These are phyloP conservation scores for Hymenochirus boettgeri DNA, from an alignment of 2,113 vertebrate species.

Conservation along the genomic window DNA sequence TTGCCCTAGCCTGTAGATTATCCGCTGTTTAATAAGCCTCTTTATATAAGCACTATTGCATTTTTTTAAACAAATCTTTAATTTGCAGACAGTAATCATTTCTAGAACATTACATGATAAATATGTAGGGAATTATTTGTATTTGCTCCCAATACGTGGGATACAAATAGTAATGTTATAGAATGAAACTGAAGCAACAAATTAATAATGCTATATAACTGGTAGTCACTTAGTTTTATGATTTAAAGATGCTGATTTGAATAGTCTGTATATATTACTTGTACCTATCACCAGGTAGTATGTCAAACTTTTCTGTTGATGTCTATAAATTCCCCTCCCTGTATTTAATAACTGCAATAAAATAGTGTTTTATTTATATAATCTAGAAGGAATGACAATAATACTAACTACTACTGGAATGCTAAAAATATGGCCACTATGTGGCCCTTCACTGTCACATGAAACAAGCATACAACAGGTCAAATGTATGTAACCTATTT, in stretches of 20 bases:
- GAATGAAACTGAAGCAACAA: too few species aligned
- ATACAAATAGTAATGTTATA: too few species aligned
- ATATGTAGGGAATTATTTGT: too few species aligned
- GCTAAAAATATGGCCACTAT: conserved; percentile 13
- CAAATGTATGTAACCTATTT: not conserved
- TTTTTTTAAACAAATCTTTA: not conserved
- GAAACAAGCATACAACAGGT: not conserved
- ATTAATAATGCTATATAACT: not conserved
- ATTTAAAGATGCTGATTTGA: not conserved
- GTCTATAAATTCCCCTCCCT: not conserved
- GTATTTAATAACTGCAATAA: not conserved
- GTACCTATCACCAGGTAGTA: not conserved
- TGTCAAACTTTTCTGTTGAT: not conserved
- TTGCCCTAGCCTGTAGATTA: not conserved
- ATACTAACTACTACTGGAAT: not conserved
- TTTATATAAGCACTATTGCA: conserved; percentile 19
- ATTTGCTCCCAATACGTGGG: too few species aligned
- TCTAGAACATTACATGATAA: too few species aligned
- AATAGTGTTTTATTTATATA: conserved; percentile 4
- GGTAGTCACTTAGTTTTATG: not conserved
- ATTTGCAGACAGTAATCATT: too few species aligned
- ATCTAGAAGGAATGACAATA: not conserved
- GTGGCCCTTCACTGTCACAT: conserved; percentile 7
- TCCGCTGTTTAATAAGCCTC: not conserved
- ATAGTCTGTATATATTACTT: not conserved